These are phyloP conservation scores for Tonatia bakeri DNA, from an alignment of 2,113 vertebrate genomes.

Conservation along the genomic window DNA sequence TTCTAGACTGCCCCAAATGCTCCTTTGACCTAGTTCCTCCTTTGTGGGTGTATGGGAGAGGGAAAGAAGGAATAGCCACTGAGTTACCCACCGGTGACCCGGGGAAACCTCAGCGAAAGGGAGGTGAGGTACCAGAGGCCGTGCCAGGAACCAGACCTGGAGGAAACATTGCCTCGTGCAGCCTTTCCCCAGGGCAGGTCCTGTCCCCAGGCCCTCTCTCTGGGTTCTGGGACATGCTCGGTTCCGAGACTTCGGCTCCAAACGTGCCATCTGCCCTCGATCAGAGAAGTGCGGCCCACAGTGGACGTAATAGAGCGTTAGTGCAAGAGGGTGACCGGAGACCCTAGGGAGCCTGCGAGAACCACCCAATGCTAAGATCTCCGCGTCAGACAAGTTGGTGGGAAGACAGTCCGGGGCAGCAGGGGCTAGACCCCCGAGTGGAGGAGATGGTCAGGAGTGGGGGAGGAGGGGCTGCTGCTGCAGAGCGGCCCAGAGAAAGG, in stretches of 20 bases:
- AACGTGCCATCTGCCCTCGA: not conserved
- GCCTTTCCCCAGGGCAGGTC: too few species aligned
- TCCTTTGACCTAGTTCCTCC: not conserved
- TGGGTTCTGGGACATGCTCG: not conserved
- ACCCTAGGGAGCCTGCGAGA: not conserved
- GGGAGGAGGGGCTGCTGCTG: too few species aligned
- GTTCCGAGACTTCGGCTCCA: too few species aligned
- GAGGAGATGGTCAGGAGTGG: not conserved
- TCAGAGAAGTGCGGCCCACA: not conserved
- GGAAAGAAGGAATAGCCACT: not conserved
- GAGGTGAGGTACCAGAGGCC: not conserved
- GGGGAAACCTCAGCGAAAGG: not conserved
- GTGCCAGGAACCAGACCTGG: not conserved
- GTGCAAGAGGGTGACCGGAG: not conserved
- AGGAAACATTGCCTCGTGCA: accelerated
- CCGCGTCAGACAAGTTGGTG: not conserved
- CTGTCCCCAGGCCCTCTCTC: accelerated
- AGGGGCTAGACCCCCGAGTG: not conserved
- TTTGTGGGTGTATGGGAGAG: not conserved
- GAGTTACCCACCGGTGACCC: not conserved
- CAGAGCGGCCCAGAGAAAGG: not conserved
- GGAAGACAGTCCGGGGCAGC: not conserved
- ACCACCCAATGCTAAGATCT: not conserved
- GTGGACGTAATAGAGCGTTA: not conserved
- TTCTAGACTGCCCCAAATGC: not conserved